phyloP scores from a whole-genome alignment of 1,140 invertebrate species.

The Atopsyche davidsoni region DNA sequence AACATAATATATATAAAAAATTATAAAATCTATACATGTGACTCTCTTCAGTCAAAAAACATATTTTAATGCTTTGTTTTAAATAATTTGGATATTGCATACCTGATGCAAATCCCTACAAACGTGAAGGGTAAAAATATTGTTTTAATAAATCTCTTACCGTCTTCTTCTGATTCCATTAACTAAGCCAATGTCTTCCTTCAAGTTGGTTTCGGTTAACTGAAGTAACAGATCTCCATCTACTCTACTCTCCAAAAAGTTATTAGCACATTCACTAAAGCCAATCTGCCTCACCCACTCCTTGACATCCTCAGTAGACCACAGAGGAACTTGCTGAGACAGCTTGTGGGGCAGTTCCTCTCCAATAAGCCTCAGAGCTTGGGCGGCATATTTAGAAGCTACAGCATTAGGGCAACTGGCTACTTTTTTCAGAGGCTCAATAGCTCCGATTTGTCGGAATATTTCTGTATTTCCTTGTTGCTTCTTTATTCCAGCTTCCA shows the following conservation, averaged over 20 bases:
- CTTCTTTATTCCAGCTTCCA: constrained; percentile 98
- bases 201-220: constrained; percentile 86
- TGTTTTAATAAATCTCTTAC: constrained; percentile 38
- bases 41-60: too few species aligned
- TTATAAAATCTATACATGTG: too few species aligned
- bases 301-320: constrained; percentile 92
- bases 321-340: constrained; percentile 95
- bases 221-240: constrained; percentile 97
- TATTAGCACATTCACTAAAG: constrained; percentile 74
- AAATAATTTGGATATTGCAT: too few species aligned
- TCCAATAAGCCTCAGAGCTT: constrained; percentile 90
- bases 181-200: constrained; percentile 84
- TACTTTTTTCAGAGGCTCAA: constrained; percentile 92
- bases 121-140: too few species aligned
- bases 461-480: constrained; percentile 92
- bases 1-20: constrained; percentile 2
- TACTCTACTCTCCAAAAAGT: constrained; percentile 87
- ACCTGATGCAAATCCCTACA: too few species aligned
- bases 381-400: constrained; percentile 94
- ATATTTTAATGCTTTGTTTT: too few species aligned
- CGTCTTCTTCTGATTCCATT: constrained; percentile 91
- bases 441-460: constrained; percentile 91
- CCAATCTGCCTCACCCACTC: constrained; percentile 99
- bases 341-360: constrained; percentile 96
- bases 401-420: constrained; percentile 97